Evolutionary conservation across 2,888 invertebrate genomes (phyloP), one percentile per base, ranked within the genome.

Genomic region (Caenorhabditis doughertyi): DNA sequence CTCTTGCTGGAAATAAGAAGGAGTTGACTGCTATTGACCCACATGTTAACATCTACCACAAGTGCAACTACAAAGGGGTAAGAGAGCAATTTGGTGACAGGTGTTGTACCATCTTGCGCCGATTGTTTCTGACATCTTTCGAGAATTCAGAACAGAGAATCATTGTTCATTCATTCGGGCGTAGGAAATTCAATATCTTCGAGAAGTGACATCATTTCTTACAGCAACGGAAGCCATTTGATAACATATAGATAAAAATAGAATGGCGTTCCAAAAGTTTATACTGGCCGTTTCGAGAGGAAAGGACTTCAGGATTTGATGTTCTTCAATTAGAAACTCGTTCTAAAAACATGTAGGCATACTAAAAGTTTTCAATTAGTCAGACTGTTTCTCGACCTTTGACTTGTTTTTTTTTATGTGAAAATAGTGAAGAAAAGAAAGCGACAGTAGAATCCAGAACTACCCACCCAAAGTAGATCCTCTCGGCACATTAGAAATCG

Each of bases 11-110:
- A 68, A 71, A 64, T 71, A 86, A 86, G 74, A 86, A 85, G 64
- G 86, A 86, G 60, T 51, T 84, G 44, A 81, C 83, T 21, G 84
- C 86, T 49, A 86, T 86, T 47, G 86, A 86, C 56, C 86, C 86
- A 39, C 83, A 86, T 51, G 86, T 84, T 35, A 86, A 85, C 79
- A 80, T 86, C 79, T 86, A 86, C 65, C 86, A 86, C 83, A 86
- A 86, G 62, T 86, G 86, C 65, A 86, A 86, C 79, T 86, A 84
- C 73, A 81, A 84, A 2, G 85, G 84, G 58, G 83, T 82, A 23
- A 70, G 77, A 21, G 8, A 0, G 11, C 8, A 25, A 29, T 21
- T 7, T 32, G 9, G 21, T 29, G 25, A 25, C 9, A 42, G 9
- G 13, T 42, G 42, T 42, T 42, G 13, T 42, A 32, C 32, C 42